Base-by-base conservation (phyloP, 1,140 invertebrate species). In the Anagrus nilaparvatae region DNA sequence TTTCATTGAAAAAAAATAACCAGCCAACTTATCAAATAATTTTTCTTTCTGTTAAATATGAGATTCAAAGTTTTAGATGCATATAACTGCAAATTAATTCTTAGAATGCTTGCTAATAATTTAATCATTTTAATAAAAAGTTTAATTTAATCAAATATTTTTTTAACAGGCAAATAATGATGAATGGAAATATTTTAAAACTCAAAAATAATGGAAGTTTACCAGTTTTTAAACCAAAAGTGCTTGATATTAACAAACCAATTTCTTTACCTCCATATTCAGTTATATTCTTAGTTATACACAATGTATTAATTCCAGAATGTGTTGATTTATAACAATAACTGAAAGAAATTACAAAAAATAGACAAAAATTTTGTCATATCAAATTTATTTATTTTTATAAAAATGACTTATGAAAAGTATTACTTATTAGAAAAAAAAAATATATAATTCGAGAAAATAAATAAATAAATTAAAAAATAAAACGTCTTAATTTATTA, bases 211-310 rank as follows among this genome's bases (percentile, higher is more conserved):
- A 75, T 40, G 65, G 68, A 19, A 50, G 59, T 45, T 50, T 77
- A 44, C 75, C 74, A 25, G 49, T 65, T 9, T 67, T 81, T 28
- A 47, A 59, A 39, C 74, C 77, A 33, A 53, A 59, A 19, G 60
- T 65, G 37, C 45, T 71, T 23, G 54, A 60, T 42, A 57, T 60
- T 49, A 53, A 60, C 10, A 55, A 66, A 21, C 54, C 59, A 38
- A 64, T 77, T 44, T 50, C 61, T 17, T 60, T 80, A 57, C 73
- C 74, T 13, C 65, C 72, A 16, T 74, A 73, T 47, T 78, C 78
- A 2, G 69, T 79, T 51, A 67, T 67, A 23, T 81, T 80, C 59
- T 73, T 77, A 65, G 61, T 79, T 3, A 52, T 77, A 34, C 70
- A 73, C 28, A 56, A 48, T 16, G 28, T 51, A 4, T 24, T 56